These are phyloP conservation scores for Zele albiditarsus DNA, from an alignment of 2,888 invertebrate species.

Conservation along the genomic window DNA sequence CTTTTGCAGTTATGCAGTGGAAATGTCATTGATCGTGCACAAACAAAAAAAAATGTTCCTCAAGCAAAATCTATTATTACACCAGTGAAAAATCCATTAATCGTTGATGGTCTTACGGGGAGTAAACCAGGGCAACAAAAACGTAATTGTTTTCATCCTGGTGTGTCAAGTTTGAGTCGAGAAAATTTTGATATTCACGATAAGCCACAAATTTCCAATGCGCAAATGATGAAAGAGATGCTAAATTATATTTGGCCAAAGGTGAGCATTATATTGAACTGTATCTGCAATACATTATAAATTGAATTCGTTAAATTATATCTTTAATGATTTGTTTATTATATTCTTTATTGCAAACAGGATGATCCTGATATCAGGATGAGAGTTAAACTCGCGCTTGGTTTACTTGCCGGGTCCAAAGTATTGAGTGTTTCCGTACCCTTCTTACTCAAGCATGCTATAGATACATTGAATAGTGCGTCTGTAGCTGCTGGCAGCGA, in stretches of 20 bases:
- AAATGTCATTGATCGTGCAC: slow-evolving; percentile 67
- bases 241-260: slow-evolving; percentile 96
- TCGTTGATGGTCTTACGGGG: slow-evolving; percentile 66
- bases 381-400: slow-evolving; percentile 89
- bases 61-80: slow-evolving; percentile 66
- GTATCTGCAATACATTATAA: too few relatives aligned
- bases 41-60: slow-evolving; percentile 66
- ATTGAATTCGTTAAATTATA: neutral
- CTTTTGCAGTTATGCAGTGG: slow-evolving; percentile 66
- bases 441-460: slow-evolving; percentile 94
- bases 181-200: slow-evolving; percentile 79
- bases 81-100: slow-evolving; percentile 59
- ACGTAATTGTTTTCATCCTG: slow-evolving; percentile 94
- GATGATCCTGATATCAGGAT: slow-evolving; percentile 83
- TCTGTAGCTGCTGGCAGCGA: slow-evolving; percentile 74
- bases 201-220: slow-evolving; percentile 77
- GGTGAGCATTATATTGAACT: slow-evolving; percentile 73
- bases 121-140: slow-evolving; percentile 74
- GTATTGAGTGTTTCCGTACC: slow-evolving; percentile 93
- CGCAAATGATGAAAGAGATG: slow-evolving; percentile 91
- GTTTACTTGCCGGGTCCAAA: slow-evolving; percentile 88
- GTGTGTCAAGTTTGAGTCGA: slow-evolving; percentile 81
- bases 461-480: slow-evolving; percentile 87
- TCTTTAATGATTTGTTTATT: too few relatives aligned
- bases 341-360: slow-evolving; percentile 64